Percentiles rank a stretch among this genome's conserved stretches.
These are phyloP conservation scores for Fregata magnificens DNA, from an alignment of 2,113 vertebrate species.

Conservation along the genomic window DNA sequence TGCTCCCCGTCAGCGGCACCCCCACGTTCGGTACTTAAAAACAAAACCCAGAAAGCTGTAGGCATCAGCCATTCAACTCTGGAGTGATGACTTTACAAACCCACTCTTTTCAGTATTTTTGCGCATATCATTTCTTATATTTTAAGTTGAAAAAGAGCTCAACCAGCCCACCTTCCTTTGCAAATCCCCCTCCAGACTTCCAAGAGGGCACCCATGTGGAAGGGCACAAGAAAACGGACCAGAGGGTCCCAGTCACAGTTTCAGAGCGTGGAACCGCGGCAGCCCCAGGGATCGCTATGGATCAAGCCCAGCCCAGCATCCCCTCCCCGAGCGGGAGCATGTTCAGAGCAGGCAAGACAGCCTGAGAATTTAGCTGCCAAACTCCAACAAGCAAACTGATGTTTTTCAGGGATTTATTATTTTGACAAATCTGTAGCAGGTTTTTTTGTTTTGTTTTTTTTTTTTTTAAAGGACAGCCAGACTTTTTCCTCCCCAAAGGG, in stretches of 20 bases:
- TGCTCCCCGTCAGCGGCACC: not conserved
- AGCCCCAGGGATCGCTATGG: not conserved
- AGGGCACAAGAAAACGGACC: not conserved
- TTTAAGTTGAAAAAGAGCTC: not conserved
- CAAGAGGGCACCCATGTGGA: accelerated
- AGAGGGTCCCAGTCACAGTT: not conserved
- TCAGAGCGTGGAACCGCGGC: not conserved
- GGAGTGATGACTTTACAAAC: not conserved
- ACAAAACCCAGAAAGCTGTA: not conserved
- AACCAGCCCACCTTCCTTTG: not conserved
- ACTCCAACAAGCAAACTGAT: not conserved
- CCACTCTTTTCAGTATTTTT: not conserved
- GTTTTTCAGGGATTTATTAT: not conserved
- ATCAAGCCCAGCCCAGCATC: not conserved
- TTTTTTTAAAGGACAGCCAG: not conserved
- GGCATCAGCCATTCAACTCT: not conserved
- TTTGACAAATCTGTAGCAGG: not conserved
- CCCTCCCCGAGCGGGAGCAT: accelerated
- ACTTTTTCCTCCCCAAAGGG: not conserved
- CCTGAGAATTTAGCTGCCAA: not conserved
- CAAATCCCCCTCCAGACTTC: not conserved
- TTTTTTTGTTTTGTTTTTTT: no score
- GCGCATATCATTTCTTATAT: not conserved
- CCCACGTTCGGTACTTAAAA: not conserved
- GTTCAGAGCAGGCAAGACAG: not conserved